Evolutionary conservation across 2,797 vertebrate species (phyloP).

Genomic region (Hylomyscus alleni): DNA sequence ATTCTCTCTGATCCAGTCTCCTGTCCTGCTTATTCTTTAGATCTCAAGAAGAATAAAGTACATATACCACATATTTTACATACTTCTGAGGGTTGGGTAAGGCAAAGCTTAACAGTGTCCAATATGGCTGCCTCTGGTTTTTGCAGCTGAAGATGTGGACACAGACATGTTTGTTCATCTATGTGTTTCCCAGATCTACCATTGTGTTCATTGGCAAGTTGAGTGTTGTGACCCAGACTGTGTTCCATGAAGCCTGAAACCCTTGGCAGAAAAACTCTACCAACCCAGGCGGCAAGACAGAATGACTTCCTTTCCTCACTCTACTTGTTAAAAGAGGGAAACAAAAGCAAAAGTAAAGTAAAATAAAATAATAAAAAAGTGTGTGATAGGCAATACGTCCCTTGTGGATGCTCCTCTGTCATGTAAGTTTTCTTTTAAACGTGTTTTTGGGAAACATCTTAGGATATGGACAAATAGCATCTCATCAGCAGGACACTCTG

Average conservation of each 20-base stretch:
- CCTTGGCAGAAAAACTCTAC: not conserved
- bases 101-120: not conserved
- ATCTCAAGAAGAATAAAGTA: not conserved
- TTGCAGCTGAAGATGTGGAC: not conserved
- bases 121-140: not conserved
- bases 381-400: not conserved
- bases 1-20: not conserved
- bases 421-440: slow-evolving; percentile 41
- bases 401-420: slow-evolving; percentile 35
- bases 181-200: not conserved
- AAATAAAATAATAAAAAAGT: not conserved
- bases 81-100: not conserved
- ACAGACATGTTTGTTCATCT: accelerated
- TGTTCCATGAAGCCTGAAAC: not conserved
- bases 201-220: not conserved
- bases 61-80: not conserved
- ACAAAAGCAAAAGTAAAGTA: not conserved
- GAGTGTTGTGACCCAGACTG: not conserved
- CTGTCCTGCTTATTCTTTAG: not conserved
- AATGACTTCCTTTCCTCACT: slow-evolving; percentile 1
- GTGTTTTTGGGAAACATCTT: slow-evolving; percentile 22
- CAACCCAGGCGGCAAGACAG: not conserved
- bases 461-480: not conserved
- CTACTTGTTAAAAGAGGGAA: slow-evolving; percentile 30
- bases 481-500: slow-evolving; percentile 2